Conservation (phyloP, 2,888 invertebrate species). For the Neoitamus cyanurus region DNA sequence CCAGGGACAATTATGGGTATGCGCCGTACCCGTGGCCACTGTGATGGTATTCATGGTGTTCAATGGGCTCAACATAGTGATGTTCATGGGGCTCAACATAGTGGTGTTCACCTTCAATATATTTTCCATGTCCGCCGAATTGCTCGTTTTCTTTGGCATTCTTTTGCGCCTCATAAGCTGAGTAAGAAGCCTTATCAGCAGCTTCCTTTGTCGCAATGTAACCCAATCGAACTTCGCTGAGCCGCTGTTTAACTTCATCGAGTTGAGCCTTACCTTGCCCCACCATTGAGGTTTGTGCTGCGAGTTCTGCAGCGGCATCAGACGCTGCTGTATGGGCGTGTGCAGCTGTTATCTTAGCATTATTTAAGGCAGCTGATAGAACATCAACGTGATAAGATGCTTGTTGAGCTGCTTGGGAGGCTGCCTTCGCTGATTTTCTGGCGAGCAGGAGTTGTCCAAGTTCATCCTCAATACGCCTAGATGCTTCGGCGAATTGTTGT, state of each 20-base stretch:
- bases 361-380: slow-evolving; percentile 79
- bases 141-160: slow-evolving; percentile 20
- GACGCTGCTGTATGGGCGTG: slow-evolving; percentile 79
- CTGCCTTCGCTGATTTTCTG: slow-evolving; percentile 76
- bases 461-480: slow-evolving; percentile 75
- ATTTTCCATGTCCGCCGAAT: background rate
- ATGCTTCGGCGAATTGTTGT: slow-evolving; percentile 80
- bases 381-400: slow-evolving; percentile 76
- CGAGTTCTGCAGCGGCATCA: slow-evolving; percentile 79
- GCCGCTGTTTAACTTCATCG: slow-evolving; percentile 75
- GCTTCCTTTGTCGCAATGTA: slow-evolving; percentile 81
- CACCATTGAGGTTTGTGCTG: slow-evolving; percentile 82
- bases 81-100: background rate
- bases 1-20: background rate
- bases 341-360: slow-evolving; percentile 79
- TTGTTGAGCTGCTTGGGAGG: slow-evolving; percentile 79
- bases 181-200: slow-evolving; percentile 74
- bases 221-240: slow-evolving; percentile 77
- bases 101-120: background rate
- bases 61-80: background rate
- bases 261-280: slow-evolving; percentile 77
- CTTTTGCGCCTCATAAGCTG: slow-evolving; percentile 77
- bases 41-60: background rate
- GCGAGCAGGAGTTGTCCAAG: slow-evolving; percentile 79
- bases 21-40: background rate